Conservation (phyloP, 2,113 vertebrate species). For the Bucco capensis region DNA sequence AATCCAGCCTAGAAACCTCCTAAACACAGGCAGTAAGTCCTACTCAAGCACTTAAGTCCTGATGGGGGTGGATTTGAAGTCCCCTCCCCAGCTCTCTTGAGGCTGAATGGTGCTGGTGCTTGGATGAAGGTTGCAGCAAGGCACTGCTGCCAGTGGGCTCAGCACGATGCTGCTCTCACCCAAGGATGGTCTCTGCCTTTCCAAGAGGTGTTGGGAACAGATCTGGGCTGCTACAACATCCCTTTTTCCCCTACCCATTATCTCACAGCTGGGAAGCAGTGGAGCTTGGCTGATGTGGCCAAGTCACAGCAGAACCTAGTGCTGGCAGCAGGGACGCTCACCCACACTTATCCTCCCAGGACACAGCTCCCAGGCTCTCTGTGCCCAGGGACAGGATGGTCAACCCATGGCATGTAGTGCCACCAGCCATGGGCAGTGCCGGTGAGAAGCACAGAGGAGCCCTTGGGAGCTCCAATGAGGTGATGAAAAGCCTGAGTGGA, state of each 20-base stretch:
- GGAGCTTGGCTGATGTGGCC: background rate
- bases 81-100: background rate
- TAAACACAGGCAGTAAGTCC: background rate
- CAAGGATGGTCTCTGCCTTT: background rate
- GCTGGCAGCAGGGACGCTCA: background rate
- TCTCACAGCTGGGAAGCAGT: background rate
- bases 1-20: background rate
- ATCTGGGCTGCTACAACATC: background rate
- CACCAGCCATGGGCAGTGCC: background rate
- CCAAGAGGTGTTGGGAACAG: background rate
- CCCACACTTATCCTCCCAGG: fast-evolving
- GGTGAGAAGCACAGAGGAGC: fast-evolving
- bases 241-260: background rate
- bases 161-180: fast-evolving
- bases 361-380: background rate
- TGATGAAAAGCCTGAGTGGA: background rate
- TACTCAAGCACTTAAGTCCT: background rate
- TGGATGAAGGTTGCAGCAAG: background rate
- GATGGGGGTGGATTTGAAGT: background rate
- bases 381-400: fast-evolving
- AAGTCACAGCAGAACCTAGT: background rate
- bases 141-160: background rate
- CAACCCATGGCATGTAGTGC: fast-evolving
- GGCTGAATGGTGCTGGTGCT: fast-evolving
- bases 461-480: fast-evolving